phyloP scores from a whole-genome alignment of 1,140 invertebrate genomes.

The Delia radicum region DNA sequence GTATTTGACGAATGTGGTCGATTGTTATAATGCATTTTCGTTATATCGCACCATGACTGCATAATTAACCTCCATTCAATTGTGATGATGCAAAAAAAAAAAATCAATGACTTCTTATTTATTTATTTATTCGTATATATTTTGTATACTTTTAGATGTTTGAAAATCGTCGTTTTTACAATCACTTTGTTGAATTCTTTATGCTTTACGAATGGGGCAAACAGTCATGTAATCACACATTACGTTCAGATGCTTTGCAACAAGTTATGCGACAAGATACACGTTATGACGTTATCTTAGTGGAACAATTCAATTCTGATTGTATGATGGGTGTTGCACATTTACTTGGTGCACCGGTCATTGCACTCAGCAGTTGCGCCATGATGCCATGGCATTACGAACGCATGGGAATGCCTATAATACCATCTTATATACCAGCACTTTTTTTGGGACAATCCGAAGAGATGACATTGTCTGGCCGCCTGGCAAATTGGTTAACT shows the following conservation, averaged over 20 bases:
- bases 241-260: slow-evolving; percentile 44
- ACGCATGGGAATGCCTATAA: slow-evolving; percentile 60
- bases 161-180: slow-evolving; percentile 44
- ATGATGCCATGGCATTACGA: slow-evolving; percentile 60
- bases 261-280: slow-evolving; percentile 46
- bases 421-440: slow-evolving; percentile 62
- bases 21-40: no score
- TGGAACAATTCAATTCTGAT: slow-evolving; percentile 70
- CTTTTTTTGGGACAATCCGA: slow-evolving; percentile 60
- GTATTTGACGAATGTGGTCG: no score
- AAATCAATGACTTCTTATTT: not conserved
- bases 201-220: slow-evolving; percentile 47
- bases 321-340: slow-evolving; percentile 66
- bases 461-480: slow-evolving; percentile 59
- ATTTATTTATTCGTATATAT: not conserved
- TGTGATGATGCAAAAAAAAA: no score
- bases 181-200: slow-evolving; percentile 46
- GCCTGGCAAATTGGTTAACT: slow-evolving; percentile 56
- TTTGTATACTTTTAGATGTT: slow-evolving; percentile 36
- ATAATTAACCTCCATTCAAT: no score
- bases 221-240: slow-evolving; percentile 41
- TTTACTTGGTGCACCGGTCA: slow-evolving; percentile 64
- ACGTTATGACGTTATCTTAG: slow-evolving; percentile 67
- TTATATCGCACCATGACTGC: no score
- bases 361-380: slow-evolving; percentile 56